These are phyloP conservation scores for Tretioscincus oriximinensis DNA, from an alignment of 2,113 vertebrate genomes.

Conservation along the genomic window DNA sequence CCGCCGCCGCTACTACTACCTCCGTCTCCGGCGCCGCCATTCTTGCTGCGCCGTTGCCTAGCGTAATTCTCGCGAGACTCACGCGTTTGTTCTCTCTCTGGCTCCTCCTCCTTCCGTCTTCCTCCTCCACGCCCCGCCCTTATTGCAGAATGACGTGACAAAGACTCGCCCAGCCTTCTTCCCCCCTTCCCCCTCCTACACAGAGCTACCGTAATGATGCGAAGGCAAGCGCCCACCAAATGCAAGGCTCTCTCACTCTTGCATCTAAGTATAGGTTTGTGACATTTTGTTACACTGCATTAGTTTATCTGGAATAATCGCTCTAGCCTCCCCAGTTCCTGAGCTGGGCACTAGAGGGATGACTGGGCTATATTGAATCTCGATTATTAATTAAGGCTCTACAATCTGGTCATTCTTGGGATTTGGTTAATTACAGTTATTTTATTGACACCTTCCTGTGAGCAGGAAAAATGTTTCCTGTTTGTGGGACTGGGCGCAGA, in stretches of 20 bases:
- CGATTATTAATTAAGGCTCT: not conserved
- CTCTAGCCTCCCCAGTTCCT: not conserved
- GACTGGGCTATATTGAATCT: not conserved
- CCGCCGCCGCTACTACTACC: conserved; percentile 14
- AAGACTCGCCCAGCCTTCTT: not conserved
- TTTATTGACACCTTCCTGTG: too few species aligned
- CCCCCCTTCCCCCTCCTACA: not conserved
- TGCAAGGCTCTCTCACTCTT: too few species aligned
- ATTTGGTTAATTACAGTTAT: too few species aligned
- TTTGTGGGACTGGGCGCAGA: too few species aligned
- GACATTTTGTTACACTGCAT: not conserved
- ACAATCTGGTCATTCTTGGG: too few species aligned
- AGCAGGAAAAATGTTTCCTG: too few species aligned
- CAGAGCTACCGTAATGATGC: not conserved
- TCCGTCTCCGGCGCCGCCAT: conserved; percentile 34
- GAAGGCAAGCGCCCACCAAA: not conserved
- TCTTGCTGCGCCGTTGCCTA: conserved; percentile 34
- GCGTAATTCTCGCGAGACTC: conserved; percentile 34
- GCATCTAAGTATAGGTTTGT: too few species aligned
- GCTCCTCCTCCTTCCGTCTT: not conserved
- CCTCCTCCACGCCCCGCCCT: not conserved
- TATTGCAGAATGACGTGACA: not conserved
- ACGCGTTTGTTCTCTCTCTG: not conserved
- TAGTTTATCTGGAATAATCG: not conserved
- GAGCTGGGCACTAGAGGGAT: not conserved